Conservation (phyloP, 1,140 invertebrate species). For the Aleiodes sp. region DNA sequence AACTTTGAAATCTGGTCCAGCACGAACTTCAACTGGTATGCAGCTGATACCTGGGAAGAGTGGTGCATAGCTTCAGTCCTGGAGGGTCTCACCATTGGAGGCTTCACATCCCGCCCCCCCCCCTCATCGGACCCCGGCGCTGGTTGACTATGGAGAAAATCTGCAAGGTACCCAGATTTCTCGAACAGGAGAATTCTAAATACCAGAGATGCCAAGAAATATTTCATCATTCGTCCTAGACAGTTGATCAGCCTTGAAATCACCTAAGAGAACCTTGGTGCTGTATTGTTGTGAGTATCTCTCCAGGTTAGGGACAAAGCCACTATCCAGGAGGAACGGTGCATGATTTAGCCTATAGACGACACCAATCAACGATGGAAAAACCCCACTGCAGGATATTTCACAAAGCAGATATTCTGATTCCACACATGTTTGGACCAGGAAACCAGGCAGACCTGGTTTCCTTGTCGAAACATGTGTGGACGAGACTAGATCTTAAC, state of each 20-base stretch:
- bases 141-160: no score
- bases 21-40: no score
- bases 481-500: not conserved
- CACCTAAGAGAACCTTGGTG: not conserved
- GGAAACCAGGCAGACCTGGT: no score
- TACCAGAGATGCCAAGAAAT: no score
- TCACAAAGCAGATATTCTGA: not conserved
- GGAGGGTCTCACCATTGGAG: no score
- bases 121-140: no score
- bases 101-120: no score
- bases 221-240: not conserved
- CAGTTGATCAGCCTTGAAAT: slow-evolving; percentile 16
- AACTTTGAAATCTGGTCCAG: no score
- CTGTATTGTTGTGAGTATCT: not conserved
- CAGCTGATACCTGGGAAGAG: no score
- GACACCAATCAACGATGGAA: not conserved
- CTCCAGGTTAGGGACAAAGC: not conserved
- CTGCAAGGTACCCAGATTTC: no score
- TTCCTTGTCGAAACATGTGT: not conserved
- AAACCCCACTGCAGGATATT: not conserved
- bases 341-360: slow-evolving; percentile 26
- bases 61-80: no score
- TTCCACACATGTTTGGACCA: not conserved
- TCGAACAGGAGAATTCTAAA: no score
- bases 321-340: not conserved